Percentiles rank a stretch among this genome's conserved stretches.
These are phyloP conservation scores for Turritopsis rubra DNA, from an alignment of 30 jellyfish, hydroid and myxozoan species.

Conservation along the genomic window DNA sequence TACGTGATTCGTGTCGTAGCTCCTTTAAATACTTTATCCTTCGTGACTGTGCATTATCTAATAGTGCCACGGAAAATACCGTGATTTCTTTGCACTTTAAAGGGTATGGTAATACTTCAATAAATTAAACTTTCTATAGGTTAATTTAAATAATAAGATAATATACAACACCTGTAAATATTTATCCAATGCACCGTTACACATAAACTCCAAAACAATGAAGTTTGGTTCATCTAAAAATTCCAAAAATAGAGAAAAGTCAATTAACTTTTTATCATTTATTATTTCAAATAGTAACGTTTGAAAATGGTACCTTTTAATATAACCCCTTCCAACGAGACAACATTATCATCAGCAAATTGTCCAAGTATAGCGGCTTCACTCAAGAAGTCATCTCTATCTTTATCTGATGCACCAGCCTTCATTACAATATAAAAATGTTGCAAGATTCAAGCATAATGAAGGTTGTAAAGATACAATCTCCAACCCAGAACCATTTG, in stretches of 20 bases:
- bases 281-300: background rate
- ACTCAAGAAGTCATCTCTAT: constrained; percentile 28
- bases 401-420: constrained; percentile 51
- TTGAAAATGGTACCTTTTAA: constrained; percentile 20
- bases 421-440: too few species aligned
- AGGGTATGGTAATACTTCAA: too few species aligned
- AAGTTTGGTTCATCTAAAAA: constrained; percentile 63
- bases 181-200: constrained; percentile 84
- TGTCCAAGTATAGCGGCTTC: constrained; percentile 51
- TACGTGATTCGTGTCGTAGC: too few species aligned
- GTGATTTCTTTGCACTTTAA: too few species aligned
- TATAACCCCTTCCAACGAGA: constrained; percentile 30
- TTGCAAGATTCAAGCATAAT: too few species aligned
- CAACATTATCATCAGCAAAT: constrained; percentile 34
- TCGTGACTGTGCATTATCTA: background rate
- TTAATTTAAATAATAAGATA: too few species aligned
- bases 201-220: constrained; percentile 82
- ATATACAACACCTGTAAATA: constrained; percentile 47
- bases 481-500: too few species aligned
- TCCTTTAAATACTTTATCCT: too few species aligned
- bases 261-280: background rate
- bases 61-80: too few species aligned
- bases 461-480: too few species aligned
- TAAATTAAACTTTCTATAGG: background rate
- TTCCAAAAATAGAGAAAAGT: background rate